These are phyloP conservation scores for Microhierax caerulescens DNA, from an alignment of 2,797 vertebrate genomes.

Conservation along the genomic window DNA sequence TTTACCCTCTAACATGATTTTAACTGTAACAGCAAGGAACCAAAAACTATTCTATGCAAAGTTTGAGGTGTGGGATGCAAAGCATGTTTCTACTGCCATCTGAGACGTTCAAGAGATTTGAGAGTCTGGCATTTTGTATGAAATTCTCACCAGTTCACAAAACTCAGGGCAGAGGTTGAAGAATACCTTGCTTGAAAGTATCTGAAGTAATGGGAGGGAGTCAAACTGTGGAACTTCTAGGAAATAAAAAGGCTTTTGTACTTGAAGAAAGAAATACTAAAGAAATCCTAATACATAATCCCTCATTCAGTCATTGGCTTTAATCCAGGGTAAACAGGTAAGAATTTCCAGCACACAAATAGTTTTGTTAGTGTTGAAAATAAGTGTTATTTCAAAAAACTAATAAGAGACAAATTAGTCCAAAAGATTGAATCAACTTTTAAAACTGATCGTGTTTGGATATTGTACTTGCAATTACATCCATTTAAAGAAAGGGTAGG, in stretches of 20 bases:
- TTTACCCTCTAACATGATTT: background rate
- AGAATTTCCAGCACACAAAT: background rate
- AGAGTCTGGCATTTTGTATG: background rate
- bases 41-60: background rate
- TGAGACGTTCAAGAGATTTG: background rate
- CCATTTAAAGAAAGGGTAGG: background rate
- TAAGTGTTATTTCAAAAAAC: background rate
- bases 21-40: background rate
- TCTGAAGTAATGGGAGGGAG: background rate
- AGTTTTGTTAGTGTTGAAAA: background rate
- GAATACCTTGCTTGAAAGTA: background rate
- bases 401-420: background rate
- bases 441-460: background rate
- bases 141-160: background rate
- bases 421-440: background rate
- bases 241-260: background rate
- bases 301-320: background rate
- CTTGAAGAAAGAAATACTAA: background rate
- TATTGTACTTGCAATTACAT: background rate
- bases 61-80: background rate
- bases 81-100: background rate
- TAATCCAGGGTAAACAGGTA: background rate
- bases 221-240: background rate
- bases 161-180: background rate
- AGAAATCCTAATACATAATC: background rate